Conservation (phyloP, 2,113 vertebrate genomes). For the Colaptes auratus region DNA sequence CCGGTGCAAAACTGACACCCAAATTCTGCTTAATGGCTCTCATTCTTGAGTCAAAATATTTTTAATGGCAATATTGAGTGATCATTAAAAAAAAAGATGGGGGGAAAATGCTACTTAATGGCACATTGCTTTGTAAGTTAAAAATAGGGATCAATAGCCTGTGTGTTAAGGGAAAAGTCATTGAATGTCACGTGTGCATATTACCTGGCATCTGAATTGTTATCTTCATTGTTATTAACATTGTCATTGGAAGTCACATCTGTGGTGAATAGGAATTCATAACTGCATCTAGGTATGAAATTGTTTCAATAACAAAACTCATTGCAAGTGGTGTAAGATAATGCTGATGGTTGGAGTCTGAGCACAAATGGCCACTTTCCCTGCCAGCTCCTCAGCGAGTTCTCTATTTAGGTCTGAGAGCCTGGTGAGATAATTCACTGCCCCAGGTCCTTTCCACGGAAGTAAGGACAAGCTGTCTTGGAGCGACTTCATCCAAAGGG, state of each 20-base stretch:
- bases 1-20: neutral
- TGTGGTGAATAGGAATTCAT: fast-evolving
- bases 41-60: neutral
- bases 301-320: neutral
- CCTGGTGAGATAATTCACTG: neutral
- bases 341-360: neutral
- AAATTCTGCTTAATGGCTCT: neutral
- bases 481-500: neutral
- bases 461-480: neutral
- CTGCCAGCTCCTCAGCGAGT: neutral
- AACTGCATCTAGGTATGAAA: neutral
- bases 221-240: neutral
- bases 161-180: neutral
- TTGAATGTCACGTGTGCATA: fast-evolving
- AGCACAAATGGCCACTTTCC: neutral
- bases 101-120: neutral
- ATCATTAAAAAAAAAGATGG: neutral
- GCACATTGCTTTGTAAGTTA: neutral
- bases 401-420: neutral
- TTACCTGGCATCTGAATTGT: neutral
- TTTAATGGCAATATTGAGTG: neutral
- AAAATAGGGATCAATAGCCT: neutral
- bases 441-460: neutral
- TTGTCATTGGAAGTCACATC: neutral
- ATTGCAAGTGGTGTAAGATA: neutral